Percentiles rank a stretch among this genome's conserved stretches.
phyloP scores from a whole-genome alignment of 2,797 vertebrate species.

The Limosa lapponica region DNA sequence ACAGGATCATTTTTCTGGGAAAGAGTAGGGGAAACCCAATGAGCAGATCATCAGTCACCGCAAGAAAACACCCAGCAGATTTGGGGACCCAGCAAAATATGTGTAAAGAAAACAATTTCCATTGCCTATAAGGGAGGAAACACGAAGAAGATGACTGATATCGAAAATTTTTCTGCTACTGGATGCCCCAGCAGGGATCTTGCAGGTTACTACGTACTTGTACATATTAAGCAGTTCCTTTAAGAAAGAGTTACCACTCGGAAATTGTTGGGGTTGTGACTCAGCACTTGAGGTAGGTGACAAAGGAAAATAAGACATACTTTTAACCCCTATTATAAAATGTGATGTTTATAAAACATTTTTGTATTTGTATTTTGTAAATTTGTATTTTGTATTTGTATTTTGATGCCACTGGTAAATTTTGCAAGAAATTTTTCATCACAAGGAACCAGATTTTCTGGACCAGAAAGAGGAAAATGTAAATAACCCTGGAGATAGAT shows the following conservation, averaged over 20 bases:
- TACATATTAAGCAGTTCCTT: background rate
- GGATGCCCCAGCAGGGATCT: background rate
- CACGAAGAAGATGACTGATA: fast-evolving
- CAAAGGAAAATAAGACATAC: background rate
- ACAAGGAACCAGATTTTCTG: background rate
- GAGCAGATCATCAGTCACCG: background rate
- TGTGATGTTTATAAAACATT: background rate
- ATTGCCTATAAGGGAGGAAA: background rate
- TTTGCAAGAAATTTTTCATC: background rate
- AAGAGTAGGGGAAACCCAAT: background rate
- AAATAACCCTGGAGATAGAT: background rate
- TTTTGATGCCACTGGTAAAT: background rate
- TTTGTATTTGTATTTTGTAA: too few species aligned
- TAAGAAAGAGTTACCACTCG: background rate
- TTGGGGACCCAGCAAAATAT: background rate
- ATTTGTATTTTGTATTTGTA: too few species aligned
- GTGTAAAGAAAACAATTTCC: background rate
- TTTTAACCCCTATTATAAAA: background rate
- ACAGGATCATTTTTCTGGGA: background rate
- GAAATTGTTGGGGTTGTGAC: background rate
- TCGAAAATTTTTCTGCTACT: background rate
- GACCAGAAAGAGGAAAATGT: background rate
- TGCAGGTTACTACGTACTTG: background rate
- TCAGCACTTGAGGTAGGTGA: background rate
- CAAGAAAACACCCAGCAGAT: background rate